Evolutionary conservation across 2,888 invertebrate species (phyloP).

Genomic region (Conistra vaccinii): DNA sequence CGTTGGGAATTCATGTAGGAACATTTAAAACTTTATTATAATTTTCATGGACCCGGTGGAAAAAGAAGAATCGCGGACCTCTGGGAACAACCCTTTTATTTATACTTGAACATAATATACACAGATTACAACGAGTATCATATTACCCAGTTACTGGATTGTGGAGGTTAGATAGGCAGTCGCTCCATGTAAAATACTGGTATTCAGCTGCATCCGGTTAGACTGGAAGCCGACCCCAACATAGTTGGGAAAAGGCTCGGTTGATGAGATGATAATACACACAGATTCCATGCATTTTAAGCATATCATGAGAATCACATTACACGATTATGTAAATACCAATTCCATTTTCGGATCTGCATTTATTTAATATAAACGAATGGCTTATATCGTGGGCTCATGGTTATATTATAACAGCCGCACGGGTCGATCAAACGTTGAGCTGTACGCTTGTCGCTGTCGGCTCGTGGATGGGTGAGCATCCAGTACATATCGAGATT

Average conservation of each 20-base stretch:
- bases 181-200: too few species aligned
- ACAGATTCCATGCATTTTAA: conserved; percentile 6
- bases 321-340: background rate
- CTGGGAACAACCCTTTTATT: too few species aligned
- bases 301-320: background rate
- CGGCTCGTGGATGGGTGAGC: background rate
- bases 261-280: too few species aligned
- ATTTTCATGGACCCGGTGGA: too few species aligned
- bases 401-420: background rate
- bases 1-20: too few species aligned
- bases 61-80: too few species aligned
- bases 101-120: background rate
- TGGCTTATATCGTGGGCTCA: background rate
- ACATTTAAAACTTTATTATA: too few species aligned
- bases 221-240: too few species aligned
- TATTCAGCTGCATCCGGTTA: too few species aligned
- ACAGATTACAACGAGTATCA: background rate
- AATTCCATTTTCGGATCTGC: background rate
- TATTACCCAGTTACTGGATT: too few species aligned
- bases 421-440: background rate
- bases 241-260: too few species aligned
- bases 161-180: too few species aligned
- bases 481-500: background rate
- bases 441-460: background rate
- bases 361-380: background rate